Evolutionary conservation across 2,888 invertebrate genomes (phyloP).

Genomic region (Spisula subtruncata): DNA sequence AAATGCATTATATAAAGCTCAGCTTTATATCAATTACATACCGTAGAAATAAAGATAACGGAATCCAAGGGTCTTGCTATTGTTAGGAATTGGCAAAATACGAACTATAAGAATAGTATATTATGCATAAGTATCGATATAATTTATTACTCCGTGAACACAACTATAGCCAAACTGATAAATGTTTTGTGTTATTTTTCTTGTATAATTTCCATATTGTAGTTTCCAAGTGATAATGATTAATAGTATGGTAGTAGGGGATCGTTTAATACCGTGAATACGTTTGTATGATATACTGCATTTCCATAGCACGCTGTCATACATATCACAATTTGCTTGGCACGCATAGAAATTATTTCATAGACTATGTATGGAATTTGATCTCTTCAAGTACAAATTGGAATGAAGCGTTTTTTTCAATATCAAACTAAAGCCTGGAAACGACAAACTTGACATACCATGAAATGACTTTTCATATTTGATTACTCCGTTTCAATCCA

Average conservation of each 20-base stretch:
- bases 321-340: not conserved
- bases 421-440: not conserved
- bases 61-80: not conserved
- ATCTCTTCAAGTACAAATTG: not conserved
- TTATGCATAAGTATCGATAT: not conserved
- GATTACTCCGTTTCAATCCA: constrained; percentile 2
- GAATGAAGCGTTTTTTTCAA: not conserved
- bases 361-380: not conserved
- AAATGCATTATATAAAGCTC: too few relatives aligned
- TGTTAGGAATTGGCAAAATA: not conserved
- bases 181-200: not conserved
- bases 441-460: not conserved
- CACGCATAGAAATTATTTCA: not conserved
- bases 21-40: too few relatives aligned
- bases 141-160: not conserved
- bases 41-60: too few relatives aligned
- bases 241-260: not conserved
- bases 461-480: not conserved
- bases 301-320: not conserved
- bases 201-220: constrained; percentile 11
- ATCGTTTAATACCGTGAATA: not conserved
- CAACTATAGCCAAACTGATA: not conserved
- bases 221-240: not conserved
- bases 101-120: not conserved
- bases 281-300: not conserved